Evolutionary conservation across 1,140 invertebrate species (phyloP), one percentile per base, ranked within the genome.

Genomic region (Cherax quadricarinatus): DNA sequence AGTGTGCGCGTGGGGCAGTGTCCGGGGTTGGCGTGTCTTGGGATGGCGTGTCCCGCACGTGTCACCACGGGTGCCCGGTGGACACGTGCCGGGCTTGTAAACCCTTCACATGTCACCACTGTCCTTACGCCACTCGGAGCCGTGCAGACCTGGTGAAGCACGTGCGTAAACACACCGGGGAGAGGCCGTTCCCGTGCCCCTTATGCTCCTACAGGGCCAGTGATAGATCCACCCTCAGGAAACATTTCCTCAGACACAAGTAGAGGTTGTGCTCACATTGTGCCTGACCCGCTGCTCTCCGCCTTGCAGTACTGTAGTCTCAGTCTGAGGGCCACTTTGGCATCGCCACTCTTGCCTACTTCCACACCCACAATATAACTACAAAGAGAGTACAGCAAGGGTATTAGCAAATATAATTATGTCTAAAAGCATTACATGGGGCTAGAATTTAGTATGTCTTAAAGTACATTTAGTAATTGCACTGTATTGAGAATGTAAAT

Each of bases 191-290:
- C 57, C 73, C 84, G 1, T 91, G 89, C 78, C 66, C 89, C 12
- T 18, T 87, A 21, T 91, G 84, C 66, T 62, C 51, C n/a, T 87
- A 86, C 49, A n/a, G 89, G 62, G 84, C 89, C 78, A 91, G 84
- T 87, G 89, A 91, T 30, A 60, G 78, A 10, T 86, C 89, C 4
- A 91, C 89, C 18, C 89, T 91, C 30, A 91, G 89, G 62, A 91
- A 91, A 70, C 89, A 91, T 60, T 80, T 91, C 21, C 78, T 91
- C 41, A 21, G 84, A 48, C 84, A 91, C 78, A 91, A 87, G 30
- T 86, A 66, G 51, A 16, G 48, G n/a, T 51, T 49, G n/a, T 53
- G 49, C 7, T 57, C 14, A 70, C 21, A 9, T 41, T 14, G 53
- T 57, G 53, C 12, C 7, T 57, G 7, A 57, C 53, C 53, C 53